Evolutionary conservation across 2,113 vertebrate species (phyloP).

Genomic region (Mohoua ochrocephala): DNA sequence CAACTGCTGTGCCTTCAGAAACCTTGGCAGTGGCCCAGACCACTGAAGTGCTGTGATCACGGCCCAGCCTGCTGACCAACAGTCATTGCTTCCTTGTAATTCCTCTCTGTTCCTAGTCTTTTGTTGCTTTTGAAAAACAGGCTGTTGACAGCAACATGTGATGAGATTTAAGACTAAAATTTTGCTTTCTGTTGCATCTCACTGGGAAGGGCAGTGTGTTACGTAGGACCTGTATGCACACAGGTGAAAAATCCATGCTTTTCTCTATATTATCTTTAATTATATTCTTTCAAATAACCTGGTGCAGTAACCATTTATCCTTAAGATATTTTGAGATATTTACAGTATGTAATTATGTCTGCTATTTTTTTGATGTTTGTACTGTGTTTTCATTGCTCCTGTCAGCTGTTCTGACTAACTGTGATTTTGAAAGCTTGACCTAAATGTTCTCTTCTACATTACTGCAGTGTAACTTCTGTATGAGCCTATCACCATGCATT

Average conservation of each 20-base stretch:
- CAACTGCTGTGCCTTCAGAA: not conserved
- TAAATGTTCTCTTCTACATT: constrained; percentile 10
- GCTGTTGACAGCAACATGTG: not conserved
- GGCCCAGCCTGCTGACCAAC: not conserved
- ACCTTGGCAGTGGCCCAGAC: not conserved
- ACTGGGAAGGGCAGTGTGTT: not conserved
- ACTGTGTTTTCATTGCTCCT: not conserved
- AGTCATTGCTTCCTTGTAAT: not conserved
- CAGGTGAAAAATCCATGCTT: not conserved
- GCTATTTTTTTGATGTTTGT: not conserved
- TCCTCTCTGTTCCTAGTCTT: not conserved
- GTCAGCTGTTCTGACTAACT: not conserved
- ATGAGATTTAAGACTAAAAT: not conserved
- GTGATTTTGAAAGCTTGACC: constrained; percentile 27
- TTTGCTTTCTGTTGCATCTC: not conserved
- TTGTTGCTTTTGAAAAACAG: not conserved
- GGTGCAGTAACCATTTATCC: not conserved
- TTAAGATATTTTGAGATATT: not conserved
- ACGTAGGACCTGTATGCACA: not conserved
- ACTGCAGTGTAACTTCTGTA: not conserved
- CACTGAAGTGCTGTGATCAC: not conserved
- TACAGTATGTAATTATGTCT: not conserved
- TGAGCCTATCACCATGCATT: not conserved
- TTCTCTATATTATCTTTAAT: not conserved
- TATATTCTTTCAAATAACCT: not conserved